Conservation (phyloP, 2,888 invertebrate species). For the Drosophila pseudotakahashii region DNA sequence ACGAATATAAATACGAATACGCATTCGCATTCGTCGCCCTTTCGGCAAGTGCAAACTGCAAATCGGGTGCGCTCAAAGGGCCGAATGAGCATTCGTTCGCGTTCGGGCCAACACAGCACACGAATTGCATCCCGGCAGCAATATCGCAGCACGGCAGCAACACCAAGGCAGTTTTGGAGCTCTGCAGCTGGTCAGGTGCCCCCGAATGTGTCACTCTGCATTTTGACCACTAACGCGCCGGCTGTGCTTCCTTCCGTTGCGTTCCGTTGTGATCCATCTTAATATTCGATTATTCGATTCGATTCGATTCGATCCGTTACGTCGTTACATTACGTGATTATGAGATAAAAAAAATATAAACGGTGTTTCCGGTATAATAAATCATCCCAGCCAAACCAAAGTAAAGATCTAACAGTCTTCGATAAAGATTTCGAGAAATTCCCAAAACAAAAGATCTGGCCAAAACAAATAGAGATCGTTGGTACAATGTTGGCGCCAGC, state of each 20-base stretch:
- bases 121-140: slow-evolving; percentile 44
- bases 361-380: neutral
- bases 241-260: slow-evolving; percentile 83
- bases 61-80: slow-evolving; percentile 40
- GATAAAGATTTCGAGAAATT: neutral
- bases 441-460: too few species aligned
- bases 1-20: neutral
- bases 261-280: slow-evolving; percentile 40
- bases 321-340: slow-evolving; percentile 5
- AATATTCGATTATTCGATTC: too few species aligned
- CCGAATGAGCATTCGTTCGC: slow-evolving; percentile 1
- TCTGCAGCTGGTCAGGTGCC: slow-evolving; percentile 59
- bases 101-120: slow-evolving; percentile 8
- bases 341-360: neutral
- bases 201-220: slow-evolving; percentile 80
- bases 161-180: slow-evolving; percentile 49
- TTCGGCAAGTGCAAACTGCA: slow-evolving; percentile 33
- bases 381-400: neutral
- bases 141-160: slow-evolving; percentile 52
- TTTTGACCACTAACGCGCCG: slow-evolving; percentile 84
- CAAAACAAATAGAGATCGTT: slow-evolving; percentile 4
- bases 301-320: neutral
- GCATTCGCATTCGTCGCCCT: neutral
- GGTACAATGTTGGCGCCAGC: slow-evolving; percentile 14
- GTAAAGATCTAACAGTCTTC: neutral